These are phyloP conservation scores for Oncopeltus fasciatus DNA, from an alignment of 1,140 invertebrate species.

Conservation along the genomic window DNA sequence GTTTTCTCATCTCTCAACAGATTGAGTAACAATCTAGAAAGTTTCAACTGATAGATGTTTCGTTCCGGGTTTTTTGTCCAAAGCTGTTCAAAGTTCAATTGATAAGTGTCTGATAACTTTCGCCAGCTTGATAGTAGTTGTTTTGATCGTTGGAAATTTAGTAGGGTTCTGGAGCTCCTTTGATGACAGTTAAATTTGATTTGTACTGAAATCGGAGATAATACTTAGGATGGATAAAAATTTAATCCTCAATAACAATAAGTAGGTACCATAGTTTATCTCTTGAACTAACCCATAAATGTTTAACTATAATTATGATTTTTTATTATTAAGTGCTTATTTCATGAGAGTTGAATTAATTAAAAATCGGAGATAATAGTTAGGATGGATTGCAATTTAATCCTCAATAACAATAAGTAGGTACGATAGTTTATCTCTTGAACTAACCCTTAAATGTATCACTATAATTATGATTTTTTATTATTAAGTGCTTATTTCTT, in stretches of 20 bases:
- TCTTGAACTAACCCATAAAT: too few species aligned
- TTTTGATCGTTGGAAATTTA: too few species aligned
- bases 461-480: too few species aligned
- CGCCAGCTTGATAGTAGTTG: not conserved
- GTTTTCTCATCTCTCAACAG: not conserved
- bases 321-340: too few species aligned
- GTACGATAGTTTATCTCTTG: too few species aligned
- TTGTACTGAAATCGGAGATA: not conserved
- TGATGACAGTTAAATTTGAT: not conserved
- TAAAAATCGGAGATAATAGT: not conserved
- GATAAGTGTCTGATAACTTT: not conserved
- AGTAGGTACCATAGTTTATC: too few species aligned
- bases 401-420: not conserved
- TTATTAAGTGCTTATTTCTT: too few species aligned
- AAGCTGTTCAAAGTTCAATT: not conserved
- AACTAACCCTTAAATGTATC: too few species aligned
- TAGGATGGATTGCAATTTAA: not conserved
- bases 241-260: not conserved
- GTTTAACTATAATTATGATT: too few species aligned
- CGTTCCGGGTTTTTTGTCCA: not conserved
- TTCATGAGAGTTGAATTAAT: not conserved
- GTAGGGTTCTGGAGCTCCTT: too few species aligned
- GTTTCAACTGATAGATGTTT: constrained; percentile 2
- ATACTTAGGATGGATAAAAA: not conserved
- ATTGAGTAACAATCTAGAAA: constrained; percentile 8